Evolutionary conservation across 2,113 vertebrate species (phyloP), one percentile per base, ranked within the genome.

Genomic region (Cyprinodon tularosa): DNA sequence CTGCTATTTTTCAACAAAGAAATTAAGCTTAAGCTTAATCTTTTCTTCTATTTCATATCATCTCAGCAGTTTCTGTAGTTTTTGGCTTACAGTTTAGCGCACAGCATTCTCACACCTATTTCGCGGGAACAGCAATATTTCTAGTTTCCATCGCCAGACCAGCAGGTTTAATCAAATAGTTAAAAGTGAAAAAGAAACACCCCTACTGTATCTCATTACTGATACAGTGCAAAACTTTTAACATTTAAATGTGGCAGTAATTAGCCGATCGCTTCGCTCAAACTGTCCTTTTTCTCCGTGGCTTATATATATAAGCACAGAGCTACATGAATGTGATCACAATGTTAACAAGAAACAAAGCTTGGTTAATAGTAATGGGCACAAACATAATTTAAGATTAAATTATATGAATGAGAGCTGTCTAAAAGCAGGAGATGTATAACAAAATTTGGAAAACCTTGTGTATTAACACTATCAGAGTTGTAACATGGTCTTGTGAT

Each of bases 371-470:
- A 44, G 3, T 36, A 11, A 53, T 39, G 37, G 4, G 48, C 59
- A 47, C 4, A 66, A 68, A 36, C 72, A 71, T 59, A 66, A 68
- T 69, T 14, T 47, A 78, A 81, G 44, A 44, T 59, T 57, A 36
- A 76, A 70, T 71, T 67, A 77, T 72, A 60, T 53, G 45, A 66
- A 71, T 6, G n/a, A 57, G 50, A 15, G 59, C 71, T 47, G 60
- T 59, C 22, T 42, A 29, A 38, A 66, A 77, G 72, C 44, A 38
- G 29, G n/a, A 57, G 10, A 39, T 20, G 20, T 9, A 2, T 29
- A 29, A 29, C 29, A 29, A 29, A 29, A 29, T 29, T 29, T 29
- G 29, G 29, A 29, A 29, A 29, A 29, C 29, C 29, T 29, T 29
- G 29, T 29, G 29, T 29, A 29, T 29, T 1, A 29, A 29, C 29